Conservation (phyloP, 1,140 invertebrate genomes). For the Scylla paramamosain region DNA sequence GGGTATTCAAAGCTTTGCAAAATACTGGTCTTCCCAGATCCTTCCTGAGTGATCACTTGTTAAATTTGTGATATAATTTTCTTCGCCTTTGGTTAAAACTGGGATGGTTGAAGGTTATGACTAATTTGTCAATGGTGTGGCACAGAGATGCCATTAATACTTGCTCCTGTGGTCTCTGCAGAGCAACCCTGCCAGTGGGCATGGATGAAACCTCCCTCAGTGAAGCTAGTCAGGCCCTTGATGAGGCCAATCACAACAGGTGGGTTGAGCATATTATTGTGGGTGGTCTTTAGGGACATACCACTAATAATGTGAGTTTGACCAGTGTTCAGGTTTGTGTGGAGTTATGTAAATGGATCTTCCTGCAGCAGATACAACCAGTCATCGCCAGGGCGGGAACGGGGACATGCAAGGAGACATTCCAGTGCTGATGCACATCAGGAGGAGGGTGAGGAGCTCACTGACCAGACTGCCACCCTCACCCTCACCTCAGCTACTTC, state of each 20-base stretch:
- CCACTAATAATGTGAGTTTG: background rate
- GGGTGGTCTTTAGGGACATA: background rate
- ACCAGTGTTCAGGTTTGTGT: background rate
- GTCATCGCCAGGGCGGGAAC: conserved; percentile 66
- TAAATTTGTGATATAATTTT: background rate
- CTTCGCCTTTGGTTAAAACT: background rate
- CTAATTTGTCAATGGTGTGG: background rate
- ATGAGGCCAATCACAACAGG: conserved; percentile 83
- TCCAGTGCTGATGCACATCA: conserved; percentile 70
- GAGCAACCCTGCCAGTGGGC: conserved; percentile 89
- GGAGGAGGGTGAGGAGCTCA: conserved; percentile 68
- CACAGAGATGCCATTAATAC: conserved; percentile 28
- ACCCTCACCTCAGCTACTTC: conserved; percentile 61
- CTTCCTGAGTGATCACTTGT: background rate
- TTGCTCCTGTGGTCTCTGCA: conserved; percentile 78
- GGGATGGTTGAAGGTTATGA: background rate
- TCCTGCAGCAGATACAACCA: conserved; percentile 61
- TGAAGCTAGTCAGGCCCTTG: conserved; percentile 81
- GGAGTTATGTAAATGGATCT: background rate
- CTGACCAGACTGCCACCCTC: conserved; percentile 66
- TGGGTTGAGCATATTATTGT: conserved; percentile 24
- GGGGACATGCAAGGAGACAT: conserved; percentile 69
- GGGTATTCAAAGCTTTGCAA: no score
- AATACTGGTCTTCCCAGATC: background rate
- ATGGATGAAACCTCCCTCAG: conserved; percentile 82